A percentile compares a stretch with the other conserved stretches of the same genome.
Conservation (phyloP, 2,888 invertebrate species). For the Pomacea canaliculata region DNA sequence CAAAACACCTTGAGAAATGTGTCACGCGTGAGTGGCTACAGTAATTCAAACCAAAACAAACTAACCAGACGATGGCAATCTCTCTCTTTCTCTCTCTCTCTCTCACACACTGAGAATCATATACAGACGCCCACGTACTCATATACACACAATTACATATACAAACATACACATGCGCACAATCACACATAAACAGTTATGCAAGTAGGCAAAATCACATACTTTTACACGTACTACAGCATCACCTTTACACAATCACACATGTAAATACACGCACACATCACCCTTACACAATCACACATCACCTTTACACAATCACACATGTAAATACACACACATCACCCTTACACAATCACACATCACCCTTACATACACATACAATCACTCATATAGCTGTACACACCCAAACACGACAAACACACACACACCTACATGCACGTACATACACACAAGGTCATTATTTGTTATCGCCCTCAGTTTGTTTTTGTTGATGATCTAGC, state of each 20-base stretch:
- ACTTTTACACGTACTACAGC: neutral
- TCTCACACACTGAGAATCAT: too few relatives aligned
- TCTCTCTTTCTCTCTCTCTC: too few relatives aligned
- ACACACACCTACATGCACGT: conserved; percentile 7
- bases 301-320: neutral
- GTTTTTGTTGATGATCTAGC: too few relatives aligned
- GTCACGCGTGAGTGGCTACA: too few relatives aligned
- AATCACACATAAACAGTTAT: too few relatives aligned
- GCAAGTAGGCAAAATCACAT: too few relatives aligned
- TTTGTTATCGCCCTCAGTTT: too few relatives aligned
- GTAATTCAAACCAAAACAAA: too few relatives aligned
- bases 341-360: conserved; percentile 18
- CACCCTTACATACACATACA: conserved; percentile 8
- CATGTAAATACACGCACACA: conserved; percentile 16
- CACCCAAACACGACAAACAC: conserved; percentile 14
- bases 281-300: conserved; percentile 2
- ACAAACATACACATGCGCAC: neutral
- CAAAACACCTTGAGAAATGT: too few relatives aligned
- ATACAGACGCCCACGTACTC: too few relatives aligned
- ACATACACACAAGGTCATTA: neutral
- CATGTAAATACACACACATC: conserved; percentile 1
- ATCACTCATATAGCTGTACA: neutral
- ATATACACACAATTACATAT: neutral
- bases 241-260: conserved; percentile 10
- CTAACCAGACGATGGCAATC: too few relatives aligned